Evolutionary conservation across 2,797 vertebrate species (phyloP), one percentile per base, ranked within the genome.

Genomic region (Centropyge bicolor): DNA sequence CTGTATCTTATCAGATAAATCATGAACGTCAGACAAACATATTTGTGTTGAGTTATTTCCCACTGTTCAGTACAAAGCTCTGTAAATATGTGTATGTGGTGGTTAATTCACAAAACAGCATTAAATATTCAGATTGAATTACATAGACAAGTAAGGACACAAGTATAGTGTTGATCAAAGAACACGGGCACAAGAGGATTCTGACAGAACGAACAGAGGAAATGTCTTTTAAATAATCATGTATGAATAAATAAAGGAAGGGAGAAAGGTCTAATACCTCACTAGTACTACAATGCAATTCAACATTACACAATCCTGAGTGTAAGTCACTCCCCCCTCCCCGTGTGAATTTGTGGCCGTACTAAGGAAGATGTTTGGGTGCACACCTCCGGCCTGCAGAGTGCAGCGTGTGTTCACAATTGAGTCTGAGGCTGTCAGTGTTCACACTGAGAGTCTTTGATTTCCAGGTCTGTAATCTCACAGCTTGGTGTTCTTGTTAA

Each of bases 401-500:
- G 86, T 5, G 62, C 84, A 82, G 10, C 74, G 68, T 85, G 59
- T 69, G 49, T 38, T 68, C 74, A 64, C 59, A 57, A 41, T 16
- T 52, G 60, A 66, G 24, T 56, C 19, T n/a, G n/a, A 0, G 9
- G 1, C 68, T 49, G 46, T 57, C 6, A 13, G 10, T 61, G 63
- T 27, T 62, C 46, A n/a, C n/a, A 12, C 38, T 51, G 40, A 41
- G 17, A 67, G 71, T 61, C 64, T 55, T 41, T 38, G n/a, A 57
- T 63, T 20, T 45, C 8, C 59, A 63, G 46, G 0, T 48, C 1
- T 24, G 31, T 7, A 0, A 8, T 31, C 36, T 96, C 89, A 96
- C 57, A 94, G 52, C n/a, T 84, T 20, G 24, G 91, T 94, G 59
- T 73, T 64, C 61, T 61, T 92, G n/a, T 70, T 51, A 0, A 5